Evolutionary conservation across 2,797 vertebrate genomes (phyloP).

Genomic region (Nannoperca obscura): DNA sequence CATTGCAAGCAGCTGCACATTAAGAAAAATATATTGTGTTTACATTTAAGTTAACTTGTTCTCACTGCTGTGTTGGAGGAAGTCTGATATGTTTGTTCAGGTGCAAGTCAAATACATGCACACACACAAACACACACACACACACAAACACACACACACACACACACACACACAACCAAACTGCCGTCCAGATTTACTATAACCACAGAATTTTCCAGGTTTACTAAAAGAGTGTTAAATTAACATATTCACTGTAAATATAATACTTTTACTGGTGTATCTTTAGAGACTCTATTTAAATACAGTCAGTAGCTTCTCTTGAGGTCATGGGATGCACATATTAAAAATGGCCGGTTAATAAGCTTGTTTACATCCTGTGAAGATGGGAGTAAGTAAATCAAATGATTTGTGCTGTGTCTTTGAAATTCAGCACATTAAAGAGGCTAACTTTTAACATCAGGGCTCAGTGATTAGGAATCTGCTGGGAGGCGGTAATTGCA

Average conservation of each 20-base stretch:
- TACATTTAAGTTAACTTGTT: constrained; percentile 4
- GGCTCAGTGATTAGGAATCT: constrained; percentile 79
- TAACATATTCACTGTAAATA: constrained; percentile 48
- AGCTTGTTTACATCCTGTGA: constrained; percentile 81
- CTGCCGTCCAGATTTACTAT: background rate
- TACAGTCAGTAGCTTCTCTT: constrained; percentile 49
- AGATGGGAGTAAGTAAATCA: constrained; percentile 69
- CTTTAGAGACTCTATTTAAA: constrained; percentile 46
- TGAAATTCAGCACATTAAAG: constrained; percentile 82
- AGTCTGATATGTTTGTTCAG: constrained; percentile 16
- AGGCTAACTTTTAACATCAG: constrained; percentile 75
- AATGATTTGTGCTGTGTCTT: constrained; percentile 76
- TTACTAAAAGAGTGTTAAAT: constrained; percentile 20
- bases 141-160: background rate
- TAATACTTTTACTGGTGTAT: constrained; percentile 30
- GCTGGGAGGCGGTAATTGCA: constrained; percentile 76
- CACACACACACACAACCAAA: background rate
- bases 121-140: background rate
- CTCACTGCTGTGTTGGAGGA: background rate
- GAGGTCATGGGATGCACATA: constrained; percentile 59
- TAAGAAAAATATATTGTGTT: background rate
- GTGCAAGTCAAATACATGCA: background rate
- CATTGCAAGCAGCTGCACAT: constrained; percentile 1
- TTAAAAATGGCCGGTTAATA: constrained; percentile 78
- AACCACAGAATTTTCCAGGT: background rate